phyloP scores from a whole-genome alignment of 1,140 invertebrate genomes.

The Watersipora subatra region DNA sequence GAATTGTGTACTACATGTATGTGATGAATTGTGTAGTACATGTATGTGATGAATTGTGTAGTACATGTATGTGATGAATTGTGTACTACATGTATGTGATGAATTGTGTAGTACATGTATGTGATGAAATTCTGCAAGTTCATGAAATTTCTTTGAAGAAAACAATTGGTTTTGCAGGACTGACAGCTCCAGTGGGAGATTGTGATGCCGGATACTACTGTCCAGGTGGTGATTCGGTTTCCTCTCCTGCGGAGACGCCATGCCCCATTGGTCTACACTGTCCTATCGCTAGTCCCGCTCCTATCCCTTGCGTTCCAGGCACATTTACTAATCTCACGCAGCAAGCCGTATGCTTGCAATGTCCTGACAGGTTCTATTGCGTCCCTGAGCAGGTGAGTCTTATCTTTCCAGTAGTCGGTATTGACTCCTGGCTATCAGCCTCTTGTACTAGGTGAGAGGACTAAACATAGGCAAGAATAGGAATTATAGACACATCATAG shows the following conservation, averaged over 20 bases:
- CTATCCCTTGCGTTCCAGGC: constrained; percentile 25
- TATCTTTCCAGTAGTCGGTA: constrained; percentile 21
- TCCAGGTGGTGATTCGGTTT: constrained; percentile 22
- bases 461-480: no score
- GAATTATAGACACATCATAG: no score
- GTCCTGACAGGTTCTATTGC: constrained; percentile 31
- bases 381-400: constrained; percentile 33
- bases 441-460: no score
- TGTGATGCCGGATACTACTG: constrained; percentile 33
- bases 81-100: no score
- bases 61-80: no score
- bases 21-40: no score
- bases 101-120: no score
- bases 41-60: no score
- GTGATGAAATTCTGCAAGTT: no score
- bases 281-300: constrained; percentile 20
- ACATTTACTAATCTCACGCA: constrained; percentile 27
- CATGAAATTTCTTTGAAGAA: neutral
- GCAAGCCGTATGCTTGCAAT: constrained; percentile 18
- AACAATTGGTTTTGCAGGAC: constrained; percentile 14
- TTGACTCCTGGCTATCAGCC: neutral
- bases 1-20: no score
- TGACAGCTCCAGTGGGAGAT: constrained; percentile 18
- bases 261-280: constrained; percentile 32
- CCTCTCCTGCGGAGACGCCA: constrained; percentile 21